These are phyloP conservation scores for Colletes gigas DNA, from an alignment of 1,140 invertebrate genomes.

Conservation along the genomic window DNA sequence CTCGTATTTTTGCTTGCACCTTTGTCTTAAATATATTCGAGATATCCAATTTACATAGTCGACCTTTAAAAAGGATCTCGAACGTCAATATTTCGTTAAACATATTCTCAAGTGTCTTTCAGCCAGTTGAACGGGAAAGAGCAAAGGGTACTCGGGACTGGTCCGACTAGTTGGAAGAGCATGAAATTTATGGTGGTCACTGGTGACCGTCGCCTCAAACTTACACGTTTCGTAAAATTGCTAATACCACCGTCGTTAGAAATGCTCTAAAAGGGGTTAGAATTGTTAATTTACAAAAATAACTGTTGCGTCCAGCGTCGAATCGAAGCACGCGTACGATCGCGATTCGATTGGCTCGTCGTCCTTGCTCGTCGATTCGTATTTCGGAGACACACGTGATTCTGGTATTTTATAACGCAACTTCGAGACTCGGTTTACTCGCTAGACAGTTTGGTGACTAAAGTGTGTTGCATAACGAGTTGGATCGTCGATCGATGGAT, in stretches of 20 bases:
- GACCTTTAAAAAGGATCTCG: slow-evolving; percentile 35
- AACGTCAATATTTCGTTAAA: slow-evolving; percentile 14
- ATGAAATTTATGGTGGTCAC: neutral
- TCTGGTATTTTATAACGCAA: slow-evolving; percentile 23
- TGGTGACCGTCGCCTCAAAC: too few species aligned
- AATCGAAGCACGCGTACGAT: neutral
- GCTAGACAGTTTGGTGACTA: slow-evolving; percentile 44
- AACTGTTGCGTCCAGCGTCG: neutral
- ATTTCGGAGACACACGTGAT: neutral
- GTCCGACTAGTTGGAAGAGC: slow-evolving; percentile 4
- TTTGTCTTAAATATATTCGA: neutral
- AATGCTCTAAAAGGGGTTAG: too few species aligned
- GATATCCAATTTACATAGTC: slow-evolving; percentile 42
- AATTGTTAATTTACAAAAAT: neutral
- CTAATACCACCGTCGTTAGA: too few species aligned
- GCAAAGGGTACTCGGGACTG: slow-evolving; percentile 40
- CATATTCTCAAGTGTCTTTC: slow-evolving; percentile 32
- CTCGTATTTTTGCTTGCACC: too few species aligned
- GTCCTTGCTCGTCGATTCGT: neutral
- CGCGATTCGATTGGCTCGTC: slow-evolving; percentile 22
- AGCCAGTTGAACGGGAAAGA: slow-evolving; percentile 27
- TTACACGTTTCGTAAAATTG: too few species aligned
- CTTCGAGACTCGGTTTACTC: slow-evolving; percentile 23
- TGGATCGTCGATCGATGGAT: neutral
- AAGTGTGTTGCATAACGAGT: slow-evolving; percentile 24